Evolutionary conservation across 1,140 invertebrate genomes (phyloP).

Genomic region (Laodelphax striatellus): DNA sequence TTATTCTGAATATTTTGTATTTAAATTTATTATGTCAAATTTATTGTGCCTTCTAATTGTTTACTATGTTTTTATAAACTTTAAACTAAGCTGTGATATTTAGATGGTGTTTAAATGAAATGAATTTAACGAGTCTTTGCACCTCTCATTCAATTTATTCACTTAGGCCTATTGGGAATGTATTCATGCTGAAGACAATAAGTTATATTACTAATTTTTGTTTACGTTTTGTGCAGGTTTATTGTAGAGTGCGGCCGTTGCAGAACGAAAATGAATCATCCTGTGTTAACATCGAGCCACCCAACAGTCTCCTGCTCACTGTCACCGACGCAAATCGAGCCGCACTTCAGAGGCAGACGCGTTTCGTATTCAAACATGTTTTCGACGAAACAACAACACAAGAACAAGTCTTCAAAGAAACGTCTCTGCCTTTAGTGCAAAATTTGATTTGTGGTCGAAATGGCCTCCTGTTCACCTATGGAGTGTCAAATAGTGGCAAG

Average conservation of each 20-base stretch:
- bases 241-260: constrained; percentile 22
- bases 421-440: constrained; percentile 78
- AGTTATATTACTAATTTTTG: too few relatives aligned
- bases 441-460: constrained; percentile 72
- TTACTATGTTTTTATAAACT: too few relatives aligned
- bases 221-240: constrained; percentile 16
- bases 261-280: constrained; percentile 10
- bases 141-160: too few relatives aligned
- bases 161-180: too few relatives aligned
- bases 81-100: too few relatives aligned
- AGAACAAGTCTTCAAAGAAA: constrained; percentile 62
- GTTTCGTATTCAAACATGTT: constrained; percentile 70
- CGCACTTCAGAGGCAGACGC: constrained; percentile 50
- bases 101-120: too few relatives aligned
- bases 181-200: too few relatives aligned
- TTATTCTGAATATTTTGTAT: too few relatives aligned
- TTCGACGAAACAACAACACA: constrained; percentile 70
- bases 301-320: constrained; percentile 52
- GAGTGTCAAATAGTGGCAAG: constrained; percentile 92
- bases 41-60: too few relatives aligned
- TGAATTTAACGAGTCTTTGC: too few relatives aligned
- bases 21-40: too few relatives aligned
- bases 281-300: constrained; percentile 61
- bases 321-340: constrained; percentile 52
- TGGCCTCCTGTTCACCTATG: constrained; percentile 88